Percentiles rank a stretch among this genome's conserved stretches.
These are phyloP conservation scores for Setophaga kirtlandii DNA, from an alignment of 2,113 vertebrate species.

Conservation along the genomic window DNA sequence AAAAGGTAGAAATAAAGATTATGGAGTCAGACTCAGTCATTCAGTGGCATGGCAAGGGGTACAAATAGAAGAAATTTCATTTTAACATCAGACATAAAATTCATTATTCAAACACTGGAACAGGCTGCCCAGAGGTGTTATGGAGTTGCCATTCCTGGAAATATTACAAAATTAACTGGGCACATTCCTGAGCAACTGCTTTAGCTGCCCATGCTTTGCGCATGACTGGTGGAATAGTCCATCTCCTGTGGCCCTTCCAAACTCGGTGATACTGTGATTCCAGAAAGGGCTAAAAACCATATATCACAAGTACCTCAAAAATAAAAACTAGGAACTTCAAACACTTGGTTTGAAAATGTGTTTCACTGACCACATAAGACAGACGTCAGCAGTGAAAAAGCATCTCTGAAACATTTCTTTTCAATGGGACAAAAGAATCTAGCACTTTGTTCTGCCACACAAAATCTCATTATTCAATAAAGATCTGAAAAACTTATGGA, in stretches of 20 bases:
- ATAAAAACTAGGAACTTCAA: not conserved
- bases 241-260: not conserved
- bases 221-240: not conserved
- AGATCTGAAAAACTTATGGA: not conserved
- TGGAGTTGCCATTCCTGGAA: not conserved
- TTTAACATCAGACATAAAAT: not conserved
- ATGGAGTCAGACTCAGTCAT: not conserved
- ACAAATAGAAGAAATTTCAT: not conserved
- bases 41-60: not conserved
- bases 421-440: not conserved
- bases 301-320: not conserved
- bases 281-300: not conserved
- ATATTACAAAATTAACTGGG: not conserved
- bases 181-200: not conserved
- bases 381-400: not conserved
- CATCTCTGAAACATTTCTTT: not conserved
- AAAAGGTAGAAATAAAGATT: not conserved
- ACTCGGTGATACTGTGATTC: not conserved
- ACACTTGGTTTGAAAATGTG: not conserved
- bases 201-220: not conserved
- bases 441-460: not conserved
- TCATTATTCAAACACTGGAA: not conserved
- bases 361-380: not conserved
- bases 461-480: not conserved
- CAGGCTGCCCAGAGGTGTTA: not conserved